These are phyloP conservation scores for Melolontha melolontha DNA, from an alignment of 2,888 invertebrate genomes.

Conservation along the genomic window DNA sequence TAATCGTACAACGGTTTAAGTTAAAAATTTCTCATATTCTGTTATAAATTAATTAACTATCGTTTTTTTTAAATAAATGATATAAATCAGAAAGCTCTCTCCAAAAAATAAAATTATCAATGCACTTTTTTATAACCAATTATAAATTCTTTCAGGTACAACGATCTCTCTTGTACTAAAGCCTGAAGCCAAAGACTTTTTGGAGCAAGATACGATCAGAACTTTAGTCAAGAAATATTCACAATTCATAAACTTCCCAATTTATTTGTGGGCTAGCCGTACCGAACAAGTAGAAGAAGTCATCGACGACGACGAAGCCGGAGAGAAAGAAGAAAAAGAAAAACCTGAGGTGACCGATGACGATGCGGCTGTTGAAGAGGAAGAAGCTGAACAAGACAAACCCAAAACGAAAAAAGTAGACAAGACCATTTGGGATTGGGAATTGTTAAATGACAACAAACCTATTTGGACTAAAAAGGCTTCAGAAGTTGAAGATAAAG, in stretches of 20 bases:
- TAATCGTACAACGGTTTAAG: no score
- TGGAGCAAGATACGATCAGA: conserved; percentile 92
- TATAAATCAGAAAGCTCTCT: no score
- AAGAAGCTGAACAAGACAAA: conserved; percentile 73
- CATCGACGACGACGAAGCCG: conserved; percentile 68
- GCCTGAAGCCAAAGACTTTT: conserved; percentile 96
- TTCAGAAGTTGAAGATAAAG: conserved; percentile 84
- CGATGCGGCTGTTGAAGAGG: conserved; percentile 78
- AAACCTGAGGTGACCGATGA: conserved; percentile 72
- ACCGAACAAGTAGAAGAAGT: conserved; percentile 83
- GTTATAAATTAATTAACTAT: no score
- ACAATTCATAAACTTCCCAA: conserved; percentile 99
- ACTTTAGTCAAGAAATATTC: conserved; percentile 97
- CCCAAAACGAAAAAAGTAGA: conserved; percentile 89
- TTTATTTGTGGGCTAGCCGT: conserved; percentile 88
- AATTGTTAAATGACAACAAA: conserved; percentile 94
- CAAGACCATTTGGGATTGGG: conserved; percentile 99
- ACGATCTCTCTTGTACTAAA: conserved; percentile 86
- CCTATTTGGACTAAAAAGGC: conserved; percentile 98
- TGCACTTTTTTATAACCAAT: no score
- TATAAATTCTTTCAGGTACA: conserved; percentile 52
- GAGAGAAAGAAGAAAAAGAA: conserved; percentile 64
- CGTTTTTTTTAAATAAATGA: no score
- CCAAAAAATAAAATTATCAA: no score
- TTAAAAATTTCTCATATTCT: no score